A percentile compares a stretch with the other conserved stretches of the same genome.
Conservation (phyloP, 1,140 invertebrate species). For the Temnothorax curvispinosus region DNA sequence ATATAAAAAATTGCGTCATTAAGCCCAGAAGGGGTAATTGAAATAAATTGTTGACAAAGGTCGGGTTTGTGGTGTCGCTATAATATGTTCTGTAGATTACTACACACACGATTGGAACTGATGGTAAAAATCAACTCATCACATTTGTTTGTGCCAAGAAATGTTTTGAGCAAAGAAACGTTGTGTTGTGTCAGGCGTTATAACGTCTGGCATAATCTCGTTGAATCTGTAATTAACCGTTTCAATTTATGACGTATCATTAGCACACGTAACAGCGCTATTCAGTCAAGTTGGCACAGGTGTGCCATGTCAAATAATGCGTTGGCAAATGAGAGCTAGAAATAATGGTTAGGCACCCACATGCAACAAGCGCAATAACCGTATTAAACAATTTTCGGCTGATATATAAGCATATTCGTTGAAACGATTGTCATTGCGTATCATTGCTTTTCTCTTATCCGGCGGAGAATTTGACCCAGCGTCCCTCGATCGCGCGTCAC, state of each 20-base stretch:
- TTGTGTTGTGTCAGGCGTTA: slow-evolving; percentile 1
- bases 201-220: slow-evolving; percentile 12
- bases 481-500: neutral
- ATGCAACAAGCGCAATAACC: neutral
- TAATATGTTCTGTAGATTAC: neutral
- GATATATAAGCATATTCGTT: slow-evolving; percentile 32
- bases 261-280: neutral
- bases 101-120: neutral
- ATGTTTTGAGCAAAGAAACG: neutral
- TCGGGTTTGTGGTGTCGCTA: neutral
- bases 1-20: neutral
- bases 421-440: neutral
- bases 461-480: neutral
- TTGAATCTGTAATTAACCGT: slow-evolving; percentile 43
- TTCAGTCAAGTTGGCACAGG: slow-evolving; percentile 31
- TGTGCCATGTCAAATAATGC: slow-evolving; percentile 31
- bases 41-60: neutral
- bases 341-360: neutral
- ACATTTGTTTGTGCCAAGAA: slow-evolving; percentile 1
- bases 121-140: neutral
- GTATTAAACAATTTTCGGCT: neutral
- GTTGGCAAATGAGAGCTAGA: neutral
- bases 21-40: neutral
- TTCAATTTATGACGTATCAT: slow-evolving; percentile 8
- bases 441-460: neutral